phyloP scores from a whole-genome alignment of 2,797 vertebrate genomes.

The Falco peregrinus region DNA sequence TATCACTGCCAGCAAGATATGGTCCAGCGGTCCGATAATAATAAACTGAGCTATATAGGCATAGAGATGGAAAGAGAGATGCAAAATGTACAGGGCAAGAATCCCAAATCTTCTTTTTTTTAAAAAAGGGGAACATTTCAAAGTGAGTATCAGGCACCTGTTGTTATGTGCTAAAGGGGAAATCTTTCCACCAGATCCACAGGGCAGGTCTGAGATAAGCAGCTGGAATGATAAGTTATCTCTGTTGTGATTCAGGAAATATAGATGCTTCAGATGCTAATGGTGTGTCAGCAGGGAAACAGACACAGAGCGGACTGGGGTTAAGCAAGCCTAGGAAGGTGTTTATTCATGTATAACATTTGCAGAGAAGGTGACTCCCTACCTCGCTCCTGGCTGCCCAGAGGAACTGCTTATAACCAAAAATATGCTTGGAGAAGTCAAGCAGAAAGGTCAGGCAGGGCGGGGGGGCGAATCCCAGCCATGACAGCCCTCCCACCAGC shows the following conservation, averaged over 20 bases:
- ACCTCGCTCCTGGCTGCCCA: not conserved
- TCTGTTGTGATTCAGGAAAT: constrained; percentile 35
- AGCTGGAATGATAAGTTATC: constrained; percentile 63
- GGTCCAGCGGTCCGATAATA: accelerated
- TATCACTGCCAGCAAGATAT: not conserved
- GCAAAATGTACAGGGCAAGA: not conserved
- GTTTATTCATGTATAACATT: constrained; percentile 57
- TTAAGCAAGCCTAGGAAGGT: constrained; percentile 36
- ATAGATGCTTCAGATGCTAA: constrained; percentile 66
- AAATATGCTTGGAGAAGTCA: not conserved
- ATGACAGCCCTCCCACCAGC: not conserved
- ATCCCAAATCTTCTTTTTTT: not conserved
- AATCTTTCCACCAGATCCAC: constrained; percentile 42
- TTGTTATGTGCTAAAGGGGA: constrained; percentile 26
- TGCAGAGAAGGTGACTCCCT: constrained; percentile 59
- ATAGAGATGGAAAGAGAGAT: not conserved
- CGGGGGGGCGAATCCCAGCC: not conserved
- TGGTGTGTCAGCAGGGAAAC: constrained; percentile 55
- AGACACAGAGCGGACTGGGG: not conserved
- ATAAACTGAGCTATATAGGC: not conserved
- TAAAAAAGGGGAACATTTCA: not conserved
- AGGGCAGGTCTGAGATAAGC: constrained; percentile 60
- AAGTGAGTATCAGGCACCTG: constrained; percentile 22
- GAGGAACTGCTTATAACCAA: constrained; percentile 17
- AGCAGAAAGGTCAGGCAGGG: not conserved